Evolutionary conservation across 2,113 vertebrate genomes (phyloP).

Genomic region (Eulemur macaco): DNA sequence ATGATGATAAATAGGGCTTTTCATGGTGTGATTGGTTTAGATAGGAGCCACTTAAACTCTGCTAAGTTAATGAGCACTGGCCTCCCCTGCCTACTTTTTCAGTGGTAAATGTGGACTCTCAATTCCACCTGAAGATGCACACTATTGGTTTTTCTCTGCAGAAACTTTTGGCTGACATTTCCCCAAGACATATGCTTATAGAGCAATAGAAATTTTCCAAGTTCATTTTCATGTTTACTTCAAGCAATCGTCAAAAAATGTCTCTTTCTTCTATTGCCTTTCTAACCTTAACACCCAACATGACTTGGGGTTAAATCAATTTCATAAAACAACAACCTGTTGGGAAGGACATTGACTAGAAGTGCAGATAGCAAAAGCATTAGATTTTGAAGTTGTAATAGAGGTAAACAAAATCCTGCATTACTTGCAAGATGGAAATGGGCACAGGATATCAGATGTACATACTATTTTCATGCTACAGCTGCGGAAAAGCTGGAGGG

Average conservation of each 20-base stretch:
- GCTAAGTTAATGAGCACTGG: background rate
- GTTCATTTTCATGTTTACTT: constrained; percentile 36
- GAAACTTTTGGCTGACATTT: constrained; percentile 30
- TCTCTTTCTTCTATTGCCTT: constrained; percentile 2
- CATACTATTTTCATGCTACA: background rate
- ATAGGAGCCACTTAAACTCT: background rate
- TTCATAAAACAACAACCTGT: constrained; percentile 1
- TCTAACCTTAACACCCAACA: background rate
- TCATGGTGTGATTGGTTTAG: background rate
- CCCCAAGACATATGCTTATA: background rate
- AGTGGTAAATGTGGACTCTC: background rate
- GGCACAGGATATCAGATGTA: background rate
- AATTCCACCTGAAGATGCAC: background rate
- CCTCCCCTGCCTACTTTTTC: background rate
- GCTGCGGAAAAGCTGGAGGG: background rate
- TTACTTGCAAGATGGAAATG: background rate
- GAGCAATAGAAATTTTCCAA: background rate
- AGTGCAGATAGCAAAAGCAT: background rate
- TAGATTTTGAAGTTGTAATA: background rate
- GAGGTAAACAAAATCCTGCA: background rate
- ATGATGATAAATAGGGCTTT: background rate
- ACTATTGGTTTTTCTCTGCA: background rate
- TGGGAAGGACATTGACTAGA: constrained; percentile 11
- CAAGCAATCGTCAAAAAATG: constrained; percentile 35
- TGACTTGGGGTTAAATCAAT: constrained; percentile 55